Conservation (phyloP, 2,797 vertebrate genomes). For the Gambelia wislizenii region DNA sequence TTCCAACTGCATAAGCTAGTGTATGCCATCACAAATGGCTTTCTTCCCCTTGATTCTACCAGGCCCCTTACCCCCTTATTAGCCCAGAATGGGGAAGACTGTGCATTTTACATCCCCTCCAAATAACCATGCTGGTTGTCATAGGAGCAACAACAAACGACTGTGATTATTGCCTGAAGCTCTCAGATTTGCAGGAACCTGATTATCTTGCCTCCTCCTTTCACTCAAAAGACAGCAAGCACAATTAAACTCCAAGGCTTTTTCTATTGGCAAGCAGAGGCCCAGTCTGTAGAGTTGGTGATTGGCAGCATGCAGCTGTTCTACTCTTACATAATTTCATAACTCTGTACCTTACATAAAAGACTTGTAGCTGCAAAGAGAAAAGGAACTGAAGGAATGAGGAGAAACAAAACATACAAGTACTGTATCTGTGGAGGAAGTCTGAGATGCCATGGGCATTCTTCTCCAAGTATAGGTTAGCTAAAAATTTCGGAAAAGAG, state of each 20-base stretch:
- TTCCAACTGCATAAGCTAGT: constrained; percentile 12
- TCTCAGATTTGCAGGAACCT: constrained; percentile 67
- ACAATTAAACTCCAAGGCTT: constrained; percentile 68
- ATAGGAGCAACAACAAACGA: constrained; percentile 68
- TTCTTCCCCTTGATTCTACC: constrained; percentile 25
- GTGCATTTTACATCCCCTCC: constrained; percentile 42
- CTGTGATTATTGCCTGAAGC: constrained; percentile 70
- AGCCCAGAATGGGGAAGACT: constrained; percentile 49
- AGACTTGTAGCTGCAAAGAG: constrained; percentile 35
- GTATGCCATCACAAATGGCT: constrained; percentile 38
- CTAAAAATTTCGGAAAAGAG: background rate
- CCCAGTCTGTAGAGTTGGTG: constrained; percentile 28
- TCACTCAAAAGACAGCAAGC: constrained; percentile 66
- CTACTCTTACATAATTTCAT: constrained; percentile 44
- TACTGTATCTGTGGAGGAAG: no score
- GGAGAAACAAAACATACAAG: constrained; percentile 20
- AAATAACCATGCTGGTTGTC: constrained; percentile 75
- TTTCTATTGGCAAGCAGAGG: constrained; percentile 48
- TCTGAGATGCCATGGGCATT: background rate
- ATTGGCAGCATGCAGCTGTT: constrained; percentile 34
- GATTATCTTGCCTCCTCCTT: constrained; percentile 73
- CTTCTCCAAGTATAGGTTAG: background rate
- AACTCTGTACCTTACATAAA: constrained; percentile 38
- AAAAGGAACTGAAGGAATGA: constrained; percentile 29
- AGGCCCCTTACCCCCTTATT: constrained; percentile 15